phyloP scores from a whole-genome alignment of 2,888 invertebrate species.

The Bombylius discolor region DNA sequence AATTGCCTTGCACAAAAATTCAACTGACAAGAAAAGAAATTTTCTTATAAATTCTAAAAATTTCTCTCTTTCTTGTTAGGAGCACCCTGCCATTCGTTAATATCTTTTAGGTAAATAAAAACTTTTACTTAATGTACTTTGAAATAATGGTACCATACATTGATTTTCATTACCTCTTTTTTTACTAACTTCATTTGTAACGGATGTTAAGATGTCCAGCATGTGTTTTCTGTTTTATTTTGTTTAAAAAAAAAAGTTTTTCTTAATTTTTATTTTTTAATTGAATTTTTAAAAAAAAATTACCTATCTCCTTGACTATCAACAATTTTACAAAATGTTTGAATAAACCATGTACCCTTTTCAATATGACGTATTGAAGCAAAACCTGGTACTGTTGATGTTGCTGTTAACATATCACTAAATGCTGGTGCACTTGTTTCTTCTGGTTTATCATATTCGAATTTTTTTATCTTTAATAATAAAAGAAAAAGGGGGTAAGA shows the following conservation, averaged over 20 bases:
- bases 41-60: too few relatives aligned
- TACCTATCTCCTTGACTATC: conserved; percentile 21
- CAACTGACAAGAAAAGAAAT: too few relatives aligned
- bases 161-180: conserved; percentile 22
- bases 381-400: conserved; percentile 31
- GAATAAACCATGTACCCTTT: conserved; percentile 33
- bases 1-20: too few relatives aligned
- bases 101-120: conserved; percentile 23
- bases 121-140: conserved; percentile 21
- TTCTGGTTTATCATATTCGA: conserved; percentile 12
- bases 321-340: conserved; percentile 27
- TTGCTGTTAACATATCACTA: conserved; percentile 27
- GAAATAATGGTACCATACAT: conserved; percentile 24
- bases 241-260: neutral
- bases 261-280: neutral
- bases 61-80: too few relatives aligned
- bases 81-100: neutral
- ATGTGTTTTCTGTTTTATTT: conserved; percentile 22
- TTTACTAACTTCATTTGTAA: conserved; percentile 19
- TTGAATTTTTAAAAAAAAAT: neutral
- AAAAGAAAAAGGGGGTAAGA: neutral
- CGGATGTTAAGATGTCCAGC: conserved; percentile 25
- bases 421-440: conserved; percentile 9
- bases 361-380: conserved; percentile 26
- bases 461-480: conserved; percentile 1